phyloP scores from a whole-genome alignment of 2,888 invertebrate species.

The Oegoconia quadripuncta region DNA sequence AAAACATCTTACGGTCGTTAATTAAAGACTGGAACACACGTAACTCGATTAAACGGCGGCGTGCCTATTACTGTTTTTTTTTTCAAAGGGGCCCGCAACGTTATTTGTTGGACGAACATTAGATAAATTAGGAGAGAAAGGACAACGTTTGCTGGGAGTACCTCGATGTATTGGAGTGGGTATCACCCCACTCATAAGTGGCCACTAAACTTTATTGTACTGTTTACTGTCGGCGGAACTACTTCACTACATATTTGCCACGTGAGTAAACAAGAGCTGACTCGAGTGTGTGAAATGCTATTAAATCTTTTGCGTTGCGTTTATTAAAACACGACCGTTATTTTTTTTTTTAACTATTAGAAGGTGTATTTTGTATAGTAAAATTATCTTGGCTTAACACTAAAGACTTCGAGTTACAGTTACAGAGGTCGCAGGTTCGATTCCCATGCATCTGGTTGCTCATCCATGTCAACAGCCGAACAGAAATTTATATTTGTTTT shows the following conservation, averaged over 20 bases:
- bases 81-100: conserved; percentile 24
- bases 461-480: too few species aligned
- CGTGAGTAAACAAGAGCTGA: conserved; percentile 20
- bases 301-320: background rate
- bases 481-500: too few species aligned
- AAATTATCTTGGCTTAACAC: too few species aligned
- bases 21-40: too few species aligned
- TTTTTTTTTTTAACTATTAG: too few species aligned
- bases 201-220: conserved; percentile 67
- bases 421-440: too few species aligned
- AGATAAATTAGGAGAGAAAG: conserved; percentile 42
- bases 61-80: conserved; percentile 1
- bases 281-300: background rate
- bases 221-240: conserved; percentile 57
- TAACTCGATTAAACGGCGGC: conserved; percentile 4
- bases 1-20: too few species aligned
- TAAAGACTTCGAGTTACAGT: too few species aligned
- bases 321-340: too few species aligned
- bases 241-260: conserved; percentile 35
- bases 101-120: conserved; percentile 37
- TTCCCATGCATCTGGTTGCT: too few species aligned
- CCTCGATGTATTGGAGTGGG: conserved; percentile 26
- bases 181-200: conserved; percentile 49
- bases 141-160: conserved; percentile 33
- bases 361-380: too few species aligned